Percentiles rank a stretch among this genome's conserved stretches.
These are phyloP conservation scores for Pseudonaja textilis DNA, from an alignment of 2,113 vertebrate genomes.

Conservation along the genomic window DNA sequence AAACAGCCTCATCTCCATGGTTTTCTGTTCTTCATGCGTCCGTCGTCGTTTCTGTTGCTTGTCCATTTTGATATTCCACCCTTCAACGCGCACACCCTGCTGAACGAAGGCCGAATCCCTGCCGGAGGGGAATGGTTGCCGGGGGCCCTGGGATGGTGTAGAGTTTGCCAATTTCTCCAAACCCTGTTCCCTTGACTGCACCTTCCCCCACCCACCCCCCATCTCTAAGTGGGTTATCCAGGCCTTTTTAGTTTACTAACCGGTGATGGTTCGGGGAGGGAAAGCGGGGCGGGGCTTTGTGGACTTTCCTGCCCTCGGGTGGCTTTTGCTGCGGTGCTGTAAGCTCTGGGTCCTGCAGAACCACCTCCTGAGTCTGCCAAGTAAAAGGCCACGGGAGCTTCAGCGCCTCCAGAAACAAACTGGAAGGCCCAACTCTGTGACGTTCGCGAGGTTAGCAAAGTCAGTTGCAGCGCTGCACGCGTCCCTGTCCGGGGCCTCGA, in stretches of 20 bases:
- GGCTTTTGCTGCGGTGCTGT: background rate
- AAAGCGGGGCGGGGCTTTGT: background rate
- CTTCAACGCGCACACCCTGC: constrained; percentile 33
- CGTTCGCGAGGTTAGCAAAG: background rate
- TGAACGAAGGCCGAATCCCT: constrained; percentile 16
- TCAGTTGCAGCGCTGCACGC: background rate
- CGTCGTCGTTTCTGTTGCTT: constrained; percentile 28
- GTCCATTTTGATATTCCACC: constrained; percentile 24
- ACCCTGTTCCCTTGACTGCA: background rate
- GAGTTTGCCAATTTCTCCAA: background rate
- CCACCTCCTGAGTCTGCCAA: no score
- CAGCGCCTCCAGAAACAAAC: background rate
- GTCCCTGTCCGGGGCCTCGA: background rate
- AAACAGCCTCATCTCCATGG: constrained; percentile 45
- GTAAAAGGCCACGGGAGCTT: no score
- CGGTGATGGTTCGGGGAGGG: background rate
- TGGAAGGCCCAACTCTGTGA: background rate
- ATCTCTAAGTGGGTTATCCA: background rate
- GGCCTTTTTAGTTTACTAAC: background rate
- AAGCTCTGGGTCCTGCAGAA: background rate
- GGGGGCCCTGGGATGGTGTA: background rate
- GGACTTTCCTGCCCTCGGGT: background rate
- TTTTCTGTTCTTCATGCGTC: constrained; percentile 6
- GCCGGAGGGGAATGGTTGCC: background rate
- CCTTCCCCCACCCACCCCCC: background rate